Evolutionary conservation across 2,888 invertebrate genomes (phyloP), one percentile per base, ranked within the genome.

Genomic region (Cephus sareptanus): DNA sequence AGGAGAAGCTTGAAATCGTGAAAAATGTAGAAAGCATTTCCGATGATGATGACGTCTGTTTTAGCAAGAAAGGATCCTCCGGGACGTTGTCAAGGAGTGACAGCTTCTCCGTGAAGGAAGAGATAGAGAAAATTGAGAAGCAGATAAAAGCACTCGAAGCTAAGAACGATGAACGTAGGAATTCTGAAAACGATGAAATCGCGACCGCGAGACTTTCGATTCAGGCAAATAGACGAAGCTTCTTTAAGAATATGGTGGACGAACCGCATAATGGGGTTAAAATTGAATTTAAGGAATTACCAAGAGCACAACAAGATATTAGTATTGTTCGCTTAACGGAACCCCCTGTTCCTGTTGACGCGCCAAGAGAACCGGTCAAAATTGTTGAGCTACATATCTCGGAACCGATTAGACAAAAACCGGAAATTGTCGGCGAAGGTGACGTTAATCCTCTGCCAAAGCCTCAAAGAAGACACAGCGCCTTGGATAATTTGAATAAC

Each of bases 381-480:
- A 84, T 90, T 79, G 93, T 94, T 76, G 93, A 93, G 83, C 91
- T 92, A 79, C 92, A 93, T 83, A 94, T 94, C 85, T 93, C 94
- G 75, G 93, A 92, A 80, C 92, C 90, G 37, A 93, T 93, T 75
- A 89, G 87, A 73, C 91, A 92, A 0, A 87, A 83, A n/a, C 92
- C 89, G 1, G 86, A 89, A 40, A 79, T 88, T 11, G 74, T 86
- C 4, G 68, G 73, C 11, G 80, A 78, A 56, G 81, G 85, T 11
- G 85, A 86, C 9, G 79, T 88, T 12, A 90, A 94, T 90, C 94
- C 94, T 3, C 92, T 94, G 89, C 93, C 94, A 86, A 94, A 94
- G 88, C 94, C 94, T 3, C 40, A 40, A 2, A 92, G 93, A 85
- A 92, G 94, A 86, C 93, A 93, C 77, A 88, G 86, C 74, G 81